Base-by-base conservation (phyloP, 2,113 vertebrate species). In the Phyllopteryx taeniolatus region DNA sequence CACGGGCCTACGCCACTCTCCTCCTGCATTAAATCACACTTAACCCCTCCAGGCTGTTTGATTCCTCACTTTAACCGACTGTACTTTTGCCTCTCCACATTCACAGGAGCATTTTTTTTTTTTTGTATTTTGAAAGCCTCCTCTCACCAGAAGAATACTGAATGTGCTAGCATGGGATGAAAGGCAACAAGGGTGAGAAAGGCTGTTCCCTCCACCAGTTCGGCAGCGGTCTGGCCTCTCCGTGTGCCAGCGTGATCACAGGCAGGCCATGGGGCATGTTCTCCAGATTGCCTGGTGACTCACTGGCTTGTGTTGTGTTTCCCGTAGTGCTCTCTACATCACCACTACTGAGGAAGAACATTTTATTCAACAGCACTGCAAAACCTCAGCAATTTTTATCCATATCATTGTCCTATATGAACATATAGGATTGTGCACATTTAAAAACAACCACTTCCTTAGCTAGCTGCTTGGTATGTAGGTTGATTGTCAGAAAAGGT, bases 241-340 rank as follows among this genome's bases (percentile, higher is more conserved):
- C 85, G 62, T 51, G 77, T 85, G 84, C 85, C 88, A 87, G 82
- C 59, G 87, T 78, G 77, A 91, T 90, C 83, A 74, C 89, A 90
- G 86, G 87, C 87, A 56, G 82, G 85, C 90, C 87, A 83, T 79
- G 77, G 86, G 88, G 86, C 87, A 88, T 87, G 87, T 90, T 89
- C 89, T 93, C 88, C 90, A 91, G 89, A 91, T 91, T 91, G 90
- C 88, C 80, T 87, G 79, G 83, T 90, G 88, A 92, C 68, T 92
- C 89, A 91, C 82, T 67, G 72, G 83, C 79, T 78, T 82, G 81
- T 71, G 84, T 81, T 79, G 77, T 83, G 82, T 77, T 82, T 72
- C 81, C 85, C 79, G 73, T 76, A 49, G 46, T 74, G 75, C 66
- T 63, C 76, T 70, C 70, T 39, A 62, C 63, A n/a, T 44, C 3